Evolutionary conservation across 2,797 vertebrate genomes (phyloP), one percentile per base, ranked within the genome.

Genomic region (Huso huso): DNA sequence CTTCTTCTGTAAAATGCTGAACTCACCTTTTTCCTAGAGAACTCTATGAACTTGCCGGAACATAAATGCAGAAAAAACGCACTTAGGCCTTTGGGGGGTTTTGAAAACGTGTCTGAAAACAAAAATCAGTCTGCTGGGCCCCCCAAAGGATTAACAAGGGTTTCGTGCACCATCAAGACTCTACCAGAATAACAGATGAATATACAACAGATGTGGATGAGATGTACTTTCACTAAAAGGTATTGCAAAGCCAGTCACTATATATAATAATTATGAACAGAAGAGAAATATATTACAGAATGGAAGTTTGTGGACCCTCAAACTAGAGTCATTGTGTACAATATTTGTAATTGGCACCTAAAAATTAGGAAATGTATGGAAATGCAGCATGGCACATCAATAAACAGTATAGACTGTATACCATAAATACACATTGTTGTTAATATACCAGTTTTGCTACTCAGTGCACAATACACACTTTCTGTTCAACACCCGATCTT

Each of bases 1-100:
- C 72, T 75, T 77, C 75, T 75, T 76, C 74, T 71, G 49, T 81
- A 70, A 72, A 76, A 78, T 82, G 71, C 79, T 75, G 75, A 76
- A 77, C 81, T 69, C 18, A 4, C 37, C 70, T 76, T 78, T 79
- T 86, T 84, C 82, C 81, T 87, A 81, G 80, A 81, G 80, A 81
- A 82, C 77, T 67, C 64, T 37, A 51, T 72, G 67, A 76, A 77
- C 73, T 66, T 63, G 37, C 37, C 37, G 4, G 37, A 37, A 5
- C 37, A 37, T 37, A 37, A 37, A 71, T 63, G 73, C 68, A 65
- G 77, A 77, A 66, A 79, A 79, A 79, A 73, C 63, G 61, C 58
- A 74, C 76, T 73, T 69, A 75, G 52, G 64, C 73, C 61, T 72
- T 58, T 69, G 65, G 66, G 73, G 75, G 72, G 63, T 78, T 79